phyloP scores from a whole-genome alignment of 2,797 vertebrate species.

The Hippoglossus hippoglossus region DNA sequence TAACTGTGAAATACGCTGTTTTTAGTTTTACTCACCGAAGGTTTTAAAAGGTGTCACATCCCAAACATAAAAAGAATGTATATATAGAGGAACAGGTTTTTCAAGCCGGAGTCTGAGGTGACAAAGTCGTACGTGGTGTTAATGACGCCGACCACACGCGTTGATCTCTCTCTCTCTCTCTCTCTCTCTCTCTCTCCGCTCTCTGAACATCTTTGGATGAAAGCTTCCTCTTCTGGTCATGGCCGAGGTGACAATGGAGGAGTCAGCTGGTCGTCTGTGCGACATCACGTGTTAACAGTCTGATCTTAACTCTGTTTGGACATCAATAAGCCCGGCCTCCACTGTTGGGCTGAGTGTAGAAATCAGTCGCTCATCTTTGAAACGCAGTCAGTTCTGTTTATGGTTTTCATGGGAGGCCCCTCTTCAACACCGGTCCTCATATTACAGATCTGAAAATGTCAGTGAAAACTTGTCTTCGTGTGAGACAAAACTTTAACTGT shows the following conservation, averaged over 20 bases:
- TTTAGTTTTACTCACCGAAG: background rate
- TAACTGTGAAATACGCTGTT: background rate
- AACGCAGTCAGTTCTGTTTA: background rate
- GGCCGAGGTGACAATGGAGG: conserved; percentile 28
- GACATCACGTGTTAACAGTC: conserved; percentile 27
- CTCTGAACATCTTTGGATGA: conserved; percentile 15
- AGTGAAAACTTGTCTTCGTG: too few relatives aligned
- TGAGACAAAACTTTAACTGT: background rate
- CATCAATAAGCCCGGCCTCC: background rate
- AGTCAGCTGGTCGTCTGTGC: conserved; percentile 17
- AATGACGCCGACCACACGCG: conserved; percentile 13
- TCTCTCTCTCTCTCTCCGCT: background rate
- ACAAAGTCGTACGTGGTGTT: background rate
- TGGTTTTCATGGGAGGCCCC: background rate
- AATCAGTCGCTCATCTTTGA: background rate
- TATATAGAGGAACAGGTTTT: background rate
- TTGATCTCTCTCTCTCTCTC: too few relatives aligned
- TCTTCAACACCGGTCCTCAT: background rate
- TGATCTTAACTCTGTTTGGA: background rate
- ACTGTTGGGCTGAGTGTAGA: background rate
- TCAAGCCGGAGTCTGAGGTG: background rate
- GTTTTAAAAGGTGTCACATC: conserved; percentile 14
- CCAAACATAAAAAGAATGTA: background rate
- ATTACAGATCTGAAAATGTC: background rate
- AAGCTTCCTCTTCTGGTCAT: conserved; percentile 10